Conservation (phyloP, 1,140 invertebrate genomes). For the Odontomachus brunneus region DNA sequence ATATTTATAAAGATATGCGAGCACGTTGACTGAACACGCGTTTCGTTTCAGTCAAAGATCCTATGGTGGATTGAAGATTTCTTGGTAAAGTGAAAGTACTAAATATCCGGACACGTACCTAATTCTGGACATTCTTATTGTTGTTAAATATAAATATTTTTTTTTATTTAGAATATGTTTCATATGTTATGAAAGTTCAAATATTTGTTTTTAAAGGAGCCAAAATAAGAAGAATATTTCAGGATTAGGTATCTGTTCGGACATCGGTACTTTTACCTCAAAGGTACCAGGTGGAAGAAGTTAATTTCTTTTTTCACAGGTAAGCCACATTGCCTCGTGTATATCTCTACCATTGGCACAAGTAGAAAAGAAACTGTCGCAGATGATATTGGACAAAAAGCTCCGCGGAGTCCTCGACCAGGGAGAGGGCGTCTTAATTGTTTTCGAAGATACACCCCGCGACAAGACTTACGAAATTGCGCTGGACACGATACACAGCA, state of each 20-base stretch:
- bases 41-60: constrained; percentile 69
- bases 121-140: no score
- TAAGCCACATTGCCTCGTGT: constrained; percentile 92
- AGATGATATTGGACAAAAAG: constrained; percentile 99
- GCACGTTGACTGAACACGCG: background rate
- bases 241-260: no score
- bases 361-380: constrained; percentile 99
- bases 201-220: no score
- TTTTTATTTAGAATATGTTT: no score
- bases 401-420: constrained; percentile 98
- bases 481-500: constrained; percentile 98
- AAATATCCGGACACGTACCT: no score
- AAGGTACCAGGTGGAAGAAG: background rate
- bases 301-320: constrained; percentile 82
- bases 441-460: constrained; percentile 97
- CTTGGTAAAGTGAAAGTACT: no score
- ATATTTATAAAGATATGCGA: constrained; percentile 84
- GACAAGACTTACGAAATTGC: constrained; percentile 99
- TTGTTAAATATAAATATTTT: no score
- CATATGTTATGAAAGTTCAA: no score
- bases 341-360: constrained; percentile 95
- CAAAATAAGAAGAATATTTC: no score
- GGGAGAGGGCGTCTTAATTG: constrained; percentile 98
- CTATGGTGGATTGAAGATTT: background rate
- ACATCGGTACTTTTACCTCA: no score